A percentile compares a stretch with the other conserved stretches of the same genome.
Evolutionary conservation across 2,113 vertebrate species (phyloP).

Genomic region (Caranx melampygus): DNA sequence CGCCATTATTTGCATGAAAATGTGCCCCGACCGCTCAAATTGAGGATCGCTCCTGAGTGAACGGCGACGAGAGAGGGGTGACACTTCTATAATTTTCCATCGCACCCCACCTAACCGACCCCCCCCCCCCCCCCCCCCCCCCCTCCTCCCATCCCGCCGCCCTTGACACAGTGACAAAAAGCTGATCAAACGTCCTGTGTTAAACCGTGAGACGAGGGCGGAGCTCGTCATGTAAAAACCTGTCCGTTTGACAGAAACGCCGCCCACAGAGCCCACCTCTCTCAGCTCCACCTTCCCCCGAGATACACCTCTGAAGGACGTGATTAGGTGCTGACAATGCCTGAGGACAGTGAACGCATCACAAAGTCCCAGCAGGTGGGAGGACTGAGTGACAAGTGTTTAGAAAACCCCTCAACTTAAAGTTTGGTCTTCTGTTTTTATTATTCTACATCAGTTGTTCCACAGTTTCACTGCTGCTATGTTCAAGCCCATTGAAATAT

Average conservation of each 20-base stretch:
- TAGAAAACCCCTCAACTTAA: not conserved
- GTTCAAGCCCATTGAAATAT: not conserved
- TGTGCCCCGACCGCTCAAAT: slow-evolving; percentile 88
- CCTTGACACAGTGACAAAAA: slow-evolving; percentile 82
- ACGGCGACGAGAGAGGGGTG: slow-evolving; percentile 85
- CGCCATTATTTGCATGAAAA: slow-evolving; percentile 98
- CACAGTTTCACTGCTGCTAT: too few relatives aligned
- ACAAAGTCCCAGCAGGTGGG: slow-evolving; percentile 45
- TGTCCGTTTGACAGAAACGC: slow-evolving; percentile 43
- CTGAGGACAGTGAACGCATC: not conserved
- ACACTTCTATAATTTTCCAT: slow-evolving; percentile 89
- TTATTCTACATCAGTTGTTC: too few relatives aligned
- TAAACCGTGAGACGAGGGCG: slow-evolving; percentile 44
- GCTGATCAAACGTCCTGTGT: slow-evolving; percentile 83
- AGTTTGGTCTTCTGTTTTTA: not conserved
- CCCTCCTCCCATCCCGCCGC: not conserved
- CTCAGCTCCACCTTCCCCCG: not conserved
- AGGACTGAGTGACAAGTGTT: slow-evolving; percentile 22
- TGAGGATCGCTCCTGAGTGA: slow-evolving; percentile 91
- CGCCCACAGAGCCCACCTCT: slow-evolving; percentile 44
- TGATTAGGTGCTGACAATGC: slow-evolving; percentile 45
- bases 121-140: not conserved
- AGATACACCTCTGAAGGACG: slow-evolving; percentile 52
- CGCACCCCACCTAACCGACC: slow-evolving; percentile 12
- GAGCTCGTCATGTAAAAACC: slow-evolving; percentile 73